These are phyloP conservation scores for Aleadryas rufinucha DNA, from an alignment of 2,113 vertebrate species.

Conservation along the genomic window DNA sequence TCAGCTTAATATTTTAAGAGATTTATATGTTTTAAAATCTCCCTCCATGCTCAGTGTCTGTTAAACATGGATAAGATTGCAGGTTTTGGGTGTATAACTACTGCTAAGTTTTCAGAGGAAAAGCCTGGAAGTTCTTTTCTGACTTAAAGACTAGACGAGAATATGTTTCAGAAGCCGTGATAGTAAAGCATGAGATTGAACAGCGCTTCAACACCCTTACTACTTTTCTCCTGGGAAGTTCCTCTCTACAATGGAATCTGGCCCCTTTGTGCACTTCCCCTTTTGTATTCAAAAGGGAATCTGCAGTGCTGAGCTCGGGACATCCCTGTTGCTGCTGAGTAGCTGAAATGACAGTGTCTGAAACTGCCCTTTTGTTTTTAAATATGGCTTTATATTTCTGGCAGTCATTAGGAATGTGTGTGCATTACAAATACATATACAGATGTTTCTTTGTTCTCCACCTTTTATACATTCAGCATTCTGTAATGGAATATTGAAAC, in stretches of 20 bases:
- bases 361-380: background rate
- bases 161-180: background rate
- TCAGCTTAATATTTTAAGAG: background rate
- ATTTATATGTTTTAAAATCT: background rate
- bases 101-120: background rate
- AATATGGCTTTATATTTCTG: background rate
- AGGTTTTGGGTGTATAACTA: background rate
- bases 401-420: background rate
- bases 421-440: background rate
- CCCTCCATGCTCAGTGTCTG: background rate
- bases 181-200: background rate
- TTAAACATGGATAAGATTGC: background rate
- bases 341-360: background rate
- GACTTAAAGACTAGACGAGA: background rate
- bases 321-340: background rate
- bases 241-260: background rate
- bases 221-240: background rate
- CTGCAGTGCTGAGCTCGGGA: background rate
- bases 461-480: background rate
- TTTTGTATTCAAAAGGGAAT: background rate
- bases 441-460: background rate
- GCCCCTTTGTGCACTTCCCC: background rate
- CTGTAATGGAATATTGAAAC: background rate
- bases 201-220: background rate
- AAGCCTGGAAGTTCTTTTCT: background rate